Evolutionary conservation across 2,888 invertebrate species (phyloP).

Genomic region (Polydrusus tereticollis): DNA sequence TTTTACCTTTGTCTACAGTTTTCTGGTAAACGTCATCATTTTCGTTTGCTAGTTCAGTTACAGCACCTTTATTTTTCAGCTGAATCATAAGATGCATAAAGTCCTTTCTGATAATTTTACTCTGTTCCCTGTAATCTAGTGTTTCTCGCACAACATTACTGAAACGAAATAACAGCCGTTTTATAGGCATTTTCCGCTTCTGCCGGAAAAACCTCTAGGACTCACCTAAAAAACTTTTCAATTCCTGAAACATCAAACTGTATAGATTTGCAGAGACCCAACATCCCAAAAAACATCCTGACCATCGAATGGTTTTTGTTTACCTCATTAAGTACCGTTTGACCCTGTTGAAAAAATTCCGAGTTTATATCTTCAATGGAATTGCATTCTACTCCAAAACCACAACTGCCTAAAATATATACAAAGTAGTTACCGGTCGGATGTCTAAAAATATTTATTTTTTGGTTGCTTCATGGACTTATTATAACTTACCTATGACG

Average conservation of each 20-base stretch:
- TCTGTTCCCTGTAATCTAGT: slow-evolving; percentile 35
- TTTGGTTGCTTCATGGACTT: no score
- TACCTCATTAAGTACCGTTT: slow-evolving; percentile 9
- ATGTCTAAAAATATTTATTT: no score
- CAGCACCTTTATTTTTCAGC: slow-evolving; percentile 54
- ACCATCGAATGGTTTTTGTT: background rate
- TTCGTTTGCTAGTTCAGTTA: slow-evolving; percentile 56
- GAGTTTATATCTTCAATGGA: slow-evolving; percentile 27
- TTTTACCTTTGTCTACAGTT: slow-evolving; percentile 23
- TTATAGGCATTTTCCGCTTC: background rate
- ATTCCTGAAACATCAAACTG: background rate
- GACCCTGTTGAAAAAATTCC: slow-evolving; percentile 30
- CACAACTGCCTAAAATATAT: slow-evolving; percentile 29
- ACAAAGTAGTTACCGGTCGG: background rate
- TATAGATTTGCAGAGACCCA: background rate
- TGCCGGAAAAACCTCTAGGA: background rate
- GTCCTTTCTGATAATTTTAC: slow-evolving; percentile 34
- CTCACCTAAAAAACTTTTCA: slow-evolving; percentile 31
- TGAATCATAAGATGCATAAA: slow-evolving; percentile 50
- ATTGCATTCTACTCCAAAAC: slow-evolving; percentile 35
- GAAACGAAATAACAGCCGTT: background rate
- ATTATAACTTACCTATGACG: slow-evolving; percentile 1
- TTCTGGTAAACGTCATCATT: slow-evolving; percentile 28
- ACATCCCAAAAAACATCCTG: background rate
- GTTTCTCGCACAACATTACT: slow-evolving; percentile 29